Conservation (phyloP, 1,140 invertebrate genomes). For the Phymorhynchus buccinoides region DNA sequence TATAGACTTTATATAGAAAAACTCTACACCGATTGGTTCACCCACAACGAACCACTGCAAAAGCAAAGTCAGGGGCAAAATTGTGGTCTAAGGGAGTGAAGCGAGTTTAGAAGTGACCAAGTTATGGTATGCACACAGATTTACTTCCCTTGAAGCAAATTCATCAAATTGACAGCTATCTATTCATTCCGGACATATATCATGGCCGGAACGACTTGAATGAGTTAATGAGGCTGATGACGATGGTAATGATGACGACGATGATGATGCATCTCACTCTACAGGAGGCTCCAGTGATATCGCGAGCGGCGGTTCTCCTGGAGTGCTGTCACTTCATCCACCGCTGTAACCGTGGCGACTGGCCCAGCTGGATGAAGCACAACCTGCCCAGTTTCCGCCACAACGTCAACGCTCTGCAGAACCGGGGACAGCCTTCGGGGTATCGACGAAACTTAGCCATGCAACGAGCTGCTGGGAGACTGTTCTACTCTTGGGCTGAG, state of each 20-base stretch:
- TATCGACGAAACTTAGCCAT: conserved; percentile 84
- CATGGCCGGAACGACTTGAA: no score
- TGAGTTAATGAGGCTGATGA: no score
- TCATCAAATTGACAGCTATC: no score
- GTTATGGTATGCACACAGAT: no score
- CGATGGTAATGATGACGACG: background rate
- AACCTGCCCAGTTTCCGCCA: conserved; percentile 83
- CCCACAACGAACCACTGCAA: no score
- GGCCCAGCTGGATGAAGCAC: conserved; percentile 96
- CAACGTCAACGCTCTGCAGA: conserved; percentile 65
- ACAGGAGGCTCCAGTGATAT: conserved; percentile 95
- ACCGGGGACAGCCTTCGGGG: conserved; percentile 74
- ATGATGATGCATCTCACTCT: conserved; percentile 26
- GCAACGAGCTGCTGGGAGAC: conserved; percentile 92
- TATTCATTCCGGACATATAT: no score
- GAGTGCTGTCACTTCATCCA: conserved; percentile 98
- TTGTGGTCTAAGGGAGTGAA: no score
- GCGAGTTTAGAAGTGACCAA: no score
- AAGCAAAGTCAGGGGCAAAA: no score
- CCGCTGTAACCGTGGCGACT: conserved; percentile 96
- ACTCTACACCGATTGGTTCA: no score
- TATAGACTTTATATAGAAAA: no score
- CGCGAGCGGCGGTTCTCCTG: conserved; percentile 89
- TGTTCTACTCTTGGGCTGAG: conserved; percentile 98
- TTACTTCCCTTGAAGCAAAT: no score